Evolutionary conservation across 2,888 invertebrate species (phyloP), one percentile per base, ranked within the genome.

Genomic region (Dicranocentrus wangi): DNA sequence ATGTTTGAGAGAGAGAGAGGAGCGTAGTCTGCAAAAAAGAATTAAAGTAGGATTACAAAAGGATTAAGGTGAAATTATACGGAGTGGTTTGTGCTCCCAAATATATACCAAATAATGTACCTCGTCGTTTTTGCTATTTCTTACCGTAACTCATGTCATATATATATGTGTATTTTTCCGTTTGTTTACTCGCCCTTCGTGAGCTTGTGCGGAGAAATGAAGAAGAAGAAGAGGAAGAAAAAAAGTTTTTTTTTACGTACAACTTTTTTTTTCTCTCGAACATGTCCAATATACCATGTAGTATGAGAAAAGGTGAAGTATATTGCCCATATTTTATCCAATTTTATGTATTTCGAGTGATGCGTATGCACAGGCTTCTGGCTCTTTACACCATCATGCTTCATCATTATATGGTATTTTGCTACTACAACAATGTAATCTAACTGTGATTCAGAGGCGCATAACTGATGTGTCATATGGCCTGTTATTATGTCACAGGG

Each of bases 401-500:
- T 63, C 61, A 28, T 39, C 51, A 42, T 60, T 60, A 13, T 23
- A 19, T 42, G 2, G 13, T 32, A 32, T 75, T 72, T 72, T 39
- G 61, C 71, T 51, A 55, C 55, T 39, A 75, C 53, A 61, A 21
- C 47, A 43, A 47, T 47, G 17, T 15, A 55, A 21, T 42, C 51
- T 76, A 68, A 76, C 76, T 68, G 76, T 76, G 68, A 76, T 73
- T 73, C 73, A 39, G 63, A 21, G 42, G 43, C 69, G 19, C 28
- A 3, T 77, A 77, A 77, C 77, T 77, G 77, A 69, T 77, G 77
- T 77, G 77, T 77, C 77, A 63, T 69, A 77, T 69, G 69, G 77
- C 69, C 60, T 77, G 77, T 77, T 77, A 77, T 69, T 77, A 77
- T 77, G 77, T 77, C 77, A 77, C 77, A 53, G 69, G 77, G 66